phyloP scores from a whole-genome alignment of 1,140 invertebrate species.

The Oryctes rhinoceros region DNA sequence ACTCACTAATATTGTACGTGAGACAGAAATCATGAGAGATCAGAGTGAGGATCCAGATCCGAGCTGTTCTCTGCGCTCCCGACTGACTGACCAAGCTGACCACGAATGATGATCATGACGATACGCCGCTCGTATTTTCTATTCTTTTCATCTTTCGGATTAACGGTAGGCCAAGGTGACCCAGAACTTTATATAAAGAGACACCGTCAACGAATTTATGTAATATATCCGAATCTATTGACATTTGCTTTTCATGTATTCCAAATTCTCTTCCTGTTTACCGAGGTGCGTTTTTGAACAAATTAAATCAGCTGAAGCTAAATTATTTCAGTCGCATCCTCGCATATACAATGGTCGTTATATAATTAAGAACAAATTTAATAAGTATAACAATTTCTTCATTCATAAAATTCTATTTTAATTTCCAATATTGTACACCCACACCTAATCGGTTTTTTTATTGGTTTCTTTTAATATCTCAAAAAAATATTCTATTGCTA shows the following conservation, averaged over 20 bases:
- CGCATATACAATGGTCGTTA: neutral
- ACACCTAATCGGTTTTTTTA: neutral
- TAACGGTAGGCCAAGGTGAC: conserved; percentile 30
- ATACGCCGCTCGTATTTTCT: neutral
- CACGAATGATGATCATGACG: conserved; percentile 16
- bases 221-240: conserved; percentile 24
- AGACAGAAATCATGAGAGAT: conserved; percentile 30
- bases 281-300: neutral
- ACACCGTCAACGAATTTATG: neutral
- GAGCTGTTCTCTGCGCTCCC: neutral
- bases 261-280: conserved; percentile 10
- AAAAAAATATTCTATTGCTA: too few species aligned
- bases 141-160: conserved; percentile 16
- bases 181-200: neutral
- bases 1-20: conserved; percentile 32
- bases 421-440: too few species aligned
- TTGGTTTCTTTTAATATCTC: neutral
- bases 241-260: conserved; percentile 1
- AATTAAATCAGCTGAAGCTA: neutral
- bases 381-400: too few species aligned
- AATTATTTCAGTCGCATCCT: too few species aligned
- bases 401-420: too few species aligned
- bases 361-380: too few species aligned
- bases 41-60: conserved; percentile 1
- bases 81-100: conserved; percentile 26